These are phyloP conservation scores for Sacculina carcini DNA, from an alignment of 2,888 invertebrate genomes.

Conservation along the genomic window DNA sequence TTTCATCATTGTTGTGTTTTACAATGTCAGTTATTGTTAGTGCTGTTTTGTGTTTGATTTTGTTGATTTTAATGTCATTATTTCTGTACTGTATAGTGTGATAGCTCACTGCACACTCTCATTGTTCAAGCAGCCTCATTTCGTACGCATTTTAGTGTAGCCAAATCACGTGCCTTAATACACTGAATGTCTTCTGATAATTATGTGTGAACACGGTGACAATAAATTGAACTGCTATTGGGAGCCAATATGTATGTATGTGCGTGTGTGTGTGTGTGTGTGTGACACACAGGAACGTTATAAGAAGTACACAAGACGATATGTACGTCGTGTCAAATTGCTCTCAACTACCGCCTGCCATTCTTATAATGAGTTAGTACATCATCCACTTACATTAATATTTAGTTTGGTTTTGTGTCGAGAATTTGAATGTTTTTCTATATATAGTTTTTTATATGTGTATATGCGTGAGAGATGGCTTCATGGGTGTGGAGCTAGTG, in stretches of 20 bases:
- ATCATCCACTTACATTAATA: neutral
- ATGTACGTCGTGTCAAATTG: constrained; percentile 33
- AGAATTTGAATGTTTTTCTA: neutral
- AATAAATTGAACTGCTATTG: too few species aligned
- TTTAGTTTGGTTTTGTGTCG: neutral
- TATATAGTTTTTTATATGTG: constrained; percentile 1
- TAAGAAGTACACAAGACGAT: constrained; percentile 39
- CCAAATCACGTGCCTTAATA: neutral
- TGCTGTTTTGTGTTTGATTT: too few species aligned
- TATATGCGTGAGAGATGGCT: neutral
- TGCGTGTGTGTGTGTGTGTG: too few species aligned
- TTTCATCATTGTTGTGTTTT: too few species aligned
- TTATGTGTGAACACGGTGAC: too few species aligned
- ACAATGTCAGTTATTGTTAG: too few species aligned
- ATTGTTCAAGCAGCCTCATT: neutral
- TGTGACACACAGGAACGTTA: constrained; percentile 53
- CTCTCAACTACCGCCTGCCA: neutral
- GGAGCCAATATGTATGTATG: too few species aligned
- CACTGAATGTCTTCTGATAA: neutral
- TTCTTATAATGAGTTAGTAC: neutral
- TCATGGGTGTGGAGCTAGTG: neutral
- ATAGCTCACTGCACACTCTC: neutral
- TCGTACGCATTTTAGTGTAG: neutral
- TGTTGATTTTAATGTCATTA: too few species aligned
- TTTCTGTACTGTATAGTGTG: too few species aligned